A percentile compares a stretch with the other conserved stretches of the same genome.
These are phyloP conservation scores for Anser brachyrhynchus DNA, from an alignment of 2,113 vertebrate genomes.

Conservation along the genomic window DNA sequence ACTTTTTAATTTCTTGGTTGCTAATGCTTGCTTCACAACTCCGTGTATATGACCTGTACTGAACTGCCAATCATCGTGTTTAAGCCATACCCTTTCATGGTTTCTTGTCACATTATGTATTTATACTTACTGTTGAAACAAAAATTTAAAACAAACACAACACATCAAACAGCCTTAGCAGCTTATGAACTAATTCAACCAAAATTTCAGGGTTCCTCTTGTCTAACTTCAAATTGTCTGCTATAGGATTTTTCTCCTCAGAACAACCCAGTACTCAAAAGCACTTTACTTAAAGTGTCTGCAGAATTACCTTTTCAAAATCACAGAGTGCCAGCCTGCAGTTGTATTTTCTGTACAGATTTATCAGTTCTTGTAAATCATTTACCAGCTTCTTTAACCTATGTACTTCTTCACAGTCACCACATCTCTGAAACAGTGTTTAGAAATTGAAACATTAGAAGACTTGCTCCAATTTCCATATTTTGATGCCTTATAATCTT, in stretches of 20 bases:
- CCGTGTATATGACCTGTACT: neutral
- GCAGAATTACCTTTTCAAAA: conserved; percentile 87
- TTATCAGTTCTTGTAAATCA: conserved; percentile 84
- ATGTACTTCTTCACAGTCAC: conserved; percentile 80
- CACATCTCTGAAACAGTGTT: conserved; percentile 77
- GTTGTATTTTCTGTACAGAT: conserved; percentile 88
- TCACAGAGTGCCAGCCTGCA: conserved; percentile 89
- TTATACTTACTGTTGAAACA: neutral
- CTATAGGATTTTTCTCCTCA: neutral
- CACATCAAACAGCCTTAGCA: neutral
- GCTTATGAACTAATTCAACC: neutral
- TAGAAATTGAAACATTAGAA: neutral
- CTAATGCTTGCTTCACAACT: neutral
- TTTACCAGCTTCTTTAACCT: conserved; percentile 84
- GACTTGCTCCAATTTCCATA: neutral
- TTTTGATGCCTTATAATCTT: neutral
- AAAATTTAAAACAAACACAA: neutral
- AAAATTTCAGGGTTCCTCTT: neutral
- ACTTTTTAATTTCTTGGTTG: neutral
- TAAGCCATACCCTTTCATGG: neutral
- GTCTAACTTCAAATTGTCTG: neutral
- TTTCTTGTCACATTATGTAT: neutral
- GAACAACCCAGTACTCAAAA: neutral
- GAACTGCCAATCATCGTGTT: neutral
- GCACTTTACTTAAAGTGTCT: neutral